Evolutionary conservation across 2,113 vertebrate genomes (phyloP), one percentile per base, ranked within the genome.

Genomic region (Tyrannus savana): DNA sequence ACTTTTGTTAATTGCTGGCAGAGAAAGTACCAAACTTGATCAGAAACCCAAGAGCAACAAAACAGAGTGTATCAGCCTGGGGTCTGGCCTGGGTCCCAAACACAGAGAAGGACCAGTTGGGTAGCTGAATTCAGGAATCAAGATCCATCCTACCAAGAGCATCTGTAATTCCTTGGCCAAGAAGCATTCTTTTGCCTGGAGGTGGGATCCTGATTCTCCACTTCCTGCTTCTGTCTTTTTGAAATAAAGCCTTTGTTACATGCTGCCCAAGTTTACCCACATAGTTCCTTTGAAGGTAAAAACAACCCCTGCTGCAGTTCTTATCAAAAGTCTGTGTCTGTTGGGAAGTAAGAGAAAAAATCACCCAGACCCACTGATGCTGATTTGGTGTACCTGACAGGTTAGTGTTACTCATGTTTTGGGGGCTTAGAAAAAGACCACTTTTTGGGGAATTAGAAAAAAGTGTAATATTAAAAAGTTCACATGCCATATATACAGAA

Each of bases 181-280:
- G 41, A 87, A 30, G 9, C 4, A 5, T 72, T 89, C 24, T 79
- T 71, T 74, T 60, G n/a, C 46, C 37, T 82, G 46, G 14, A 87
- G 71, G 53, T 56, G 37, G 31, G 13, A 63, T 82, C 15, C 14
- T 49, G 41, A 39, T 71, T 82, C 77, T 76, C 28, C 66, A 31
- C 53, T 94, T 94, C 77, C 94, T 93, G 62, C 37, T 81, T 44
- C 30, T 72, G 31, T 35, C 14, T 89, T 92, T 92, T 84, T 76
- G 41, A 85, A 94, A 85, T 19, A 69, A 85, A 88, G 3, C 25
- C n/a, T 79, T 79, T 76, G 31, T 68, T 89, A 60, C 19, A 28
- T 2, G 7, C 24, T 4, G 2, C 22, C 76, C 6, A 24, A 24
- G n/a, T 68, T 93, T 81, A 74, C 37, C 21, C n/a, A 47, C 5